Base-by-base conservation (phyloP, 2,113 vertebrate genomes). In the Embiotoca jacksoni region DNA sequence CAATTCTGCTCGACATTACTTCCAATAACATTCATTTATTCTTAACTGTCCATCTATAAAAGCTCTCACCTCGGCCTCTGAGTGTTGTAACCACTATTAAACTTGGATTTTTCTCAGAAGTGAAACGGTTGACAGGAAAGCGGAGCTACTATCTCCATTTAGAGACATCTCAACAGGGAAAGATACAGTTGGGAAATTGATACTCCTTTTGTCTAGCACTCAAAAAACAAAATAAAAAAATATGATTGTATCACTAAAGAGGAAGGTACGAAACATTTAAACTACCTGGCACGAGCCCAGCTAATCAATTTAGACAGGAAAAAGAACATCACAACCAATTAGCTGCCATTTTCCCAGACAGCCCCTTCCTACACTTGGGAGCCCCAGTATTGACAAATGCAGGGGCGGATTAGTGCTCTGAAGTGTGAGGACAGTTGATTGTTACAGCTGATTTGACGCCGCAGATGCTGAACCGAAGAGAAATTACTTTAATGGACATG, bases 341-440 rank as follows among this genome's bases (percentile, higher is more conserved):
- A 93, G 84, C 67, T 47, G 64, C 80, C 72, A 50, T 61, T 71
- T 58, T 80, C 80, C 61, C 69, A 77, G 85, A 84, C 84, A 87
- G 69, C 60, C 79, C 74, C 66, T 73, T 82, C 44, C 60, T 72
- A 76, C 77, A 80, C 82, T 76, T 23, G 54, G 70, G 85, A 85
- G 65, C 72, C 0, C 58, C 31, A 3, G 59, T 90, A 91, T 92
- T 84, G 90, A 93, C 86, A 49, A 82, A 85, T 32, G 75, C 87
- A 53, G 49, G 31, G 71, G 68, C 23, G 90, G 84, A 91, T 91
- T 91, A 91, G 88, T 10, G 88, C 75, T 88, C 23, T 67, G 81
- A 80, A 87, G 87, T 85, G 88, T 84, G 86, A 89, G 90, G 90
- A 89, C 87, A 80, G 84, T 75, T 91, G 89, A 90, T 90, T 85